Percentiles rank a stretch among this genome's conserved stretches.
phyloP scores from a whole-genome alignment of 2,888 invertebrate genomes.

The Reticulitermes lucifugus region DNA sequence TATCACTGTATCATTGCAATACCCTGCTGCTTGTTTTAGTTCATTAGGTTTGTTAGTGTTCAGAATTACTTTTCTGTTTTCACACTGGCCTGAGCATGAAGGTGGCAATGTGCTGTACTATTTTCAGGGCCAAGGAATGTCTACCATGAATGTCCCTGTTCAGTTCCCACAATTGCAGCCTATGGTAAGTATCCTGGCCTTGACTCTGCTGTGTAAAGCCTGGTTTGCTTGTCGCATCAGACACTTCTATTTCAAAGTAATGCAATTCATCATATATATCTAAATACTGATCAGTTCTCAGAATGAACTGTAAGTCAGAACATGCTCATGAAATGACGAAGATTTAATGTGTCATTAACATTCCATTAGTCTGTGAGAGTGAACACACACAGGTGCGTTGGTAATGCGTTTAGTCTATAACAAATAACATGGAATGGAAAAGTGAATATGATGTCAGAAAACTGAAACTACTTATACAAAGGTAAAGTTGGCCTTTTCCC shows the following conservation, averaged over 20 bases:
- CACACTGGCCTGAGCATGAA: constrained; percentile 58
- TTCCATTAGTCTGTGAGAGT: no score
- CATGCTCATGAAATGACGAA: no score
- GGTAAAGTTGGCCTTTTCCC: no score
- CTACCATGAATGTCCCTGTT: constrained; percentile 48
- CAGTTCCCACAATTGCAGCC: constrained; percentile 46
- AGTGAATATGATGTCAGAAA: no score
- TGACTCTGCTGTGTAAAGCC: neutral
- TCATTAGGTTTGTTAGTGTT: neutral
- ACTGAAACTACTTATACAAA: no score
- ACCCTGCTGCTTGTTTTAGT: constrained; percentile 27
- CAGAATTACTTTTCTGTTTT: constrained; percentile 29
- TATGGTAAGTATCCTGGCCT: constrained; percentile 47
- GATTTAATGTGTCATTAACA: no score
- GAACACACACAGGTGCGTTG: no score
- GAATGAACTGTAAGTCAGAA: no score
- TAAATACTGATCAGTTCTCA: neutral
- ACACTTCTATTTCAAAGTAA: no score
- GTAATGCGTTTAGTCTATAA: no score
- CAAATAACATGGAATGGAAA: no score
- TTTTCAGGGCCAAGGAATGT: constrained; percentile 65
- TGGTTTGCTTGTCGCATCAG: no score
- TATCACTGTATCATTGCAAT: neutral
- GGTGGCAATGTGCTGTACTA: constrained; percentile 58
- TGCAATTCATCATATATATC: neutral